Percentiles rank a stretch among this genome's conserved stretches.
Conservation (phyloP, 2,888 invertebrate genomes). For the Leptopilina myrica region DNA sequence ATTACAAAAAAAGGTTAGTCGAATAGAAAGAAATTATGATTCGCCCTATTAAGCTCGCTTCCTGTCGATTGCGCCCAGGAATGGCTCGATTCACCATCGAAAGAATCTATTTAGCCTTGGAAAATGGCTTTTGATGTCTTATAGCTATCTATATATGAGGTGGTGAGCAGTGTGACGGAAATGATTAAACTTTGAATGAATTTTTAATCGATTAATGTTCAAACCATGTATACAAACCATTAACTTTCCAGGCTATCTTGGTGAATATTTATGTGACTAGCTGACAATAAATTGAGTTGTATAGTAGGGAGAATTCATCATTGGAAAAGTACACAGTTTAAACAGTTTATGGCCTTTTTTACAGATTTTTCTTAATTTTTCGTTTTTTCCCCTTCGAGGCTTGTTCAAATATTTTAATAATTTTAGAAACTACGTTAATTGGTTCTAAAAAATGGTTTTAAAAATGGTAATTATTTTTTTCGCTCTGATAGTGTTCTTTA, state of each 20-base stretch:
- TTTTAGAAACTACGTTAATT: too few relatives aligned
- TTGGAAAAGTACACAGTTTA: conserved; percentile 6
- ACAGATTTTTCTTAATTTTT: not conserved
- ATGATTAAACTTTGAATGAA: conserved; percentile 40
- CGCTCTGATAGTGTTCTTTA: too few relatives aligned
- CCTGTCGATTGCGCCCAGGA: conserved; percentile 36
- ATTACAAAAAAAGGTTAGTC: conserved; percentile 28
- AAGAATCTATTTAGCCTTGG: conserved; percentile 40
- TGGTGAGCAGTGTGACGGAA: conserved; percentile 36
- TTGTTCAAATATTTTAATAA: not conserved
- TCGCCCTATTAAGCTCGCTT: conserved; percentile 40
- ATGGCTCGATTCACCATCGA: conserved; percentile 27
- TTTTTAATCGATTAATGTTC: conserved; percentile 37
- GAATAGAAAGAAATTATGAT: conserved; percentile 34
- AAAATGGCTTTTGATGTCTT: conserved; percentile 38
- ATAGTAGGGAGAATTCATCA: not conserved
- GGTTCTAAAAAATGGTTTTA: too few relatives aligned
- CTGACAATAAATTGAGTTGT: not conserved
- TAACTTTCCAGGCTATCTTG: conserved; percentile 1
- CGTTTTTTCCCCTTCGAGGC: too few relatives aligned
- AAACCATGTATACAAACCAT: conserved; percentile 21
- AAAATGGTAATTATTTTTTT: too few relatives aligned
- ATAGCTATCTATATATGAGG: conserved; percentile 16
- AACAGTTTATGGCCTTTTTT: not conserved
- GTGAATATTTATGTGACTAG: conserved; percentile 16